Evolutionary conservation across 2,888 invertebrate genomes (phyloP), one percentile per base, ranked within the genome.

Genomic region (Xylocampa areola): DNA sequence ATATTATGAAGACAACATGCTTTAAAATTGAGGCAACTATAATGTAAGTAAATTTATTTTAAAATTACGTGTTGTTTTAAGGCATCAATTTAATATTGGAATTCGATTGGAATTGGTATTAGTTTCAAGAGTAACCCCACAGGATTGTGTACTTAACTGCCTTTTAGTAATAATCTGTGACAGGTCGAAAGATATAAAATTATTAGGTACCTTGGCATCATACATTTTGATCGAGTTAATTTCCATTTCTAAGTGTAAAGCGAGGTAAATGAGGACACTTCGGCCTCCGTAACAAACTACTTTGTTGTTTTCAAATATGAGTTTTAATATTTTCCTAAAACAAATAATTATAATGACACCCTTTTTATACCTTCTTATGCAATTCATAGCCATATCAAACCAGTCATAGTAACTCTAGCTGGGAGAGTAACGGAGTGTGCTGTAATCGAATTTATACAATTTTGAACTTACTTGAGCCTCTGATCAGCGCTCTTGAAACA

Each of bases 251-350:
- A 84, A 82, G 17, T 76, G 58, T 4, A 80, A 76, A 49, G 82
- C 70, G 0, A 93, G 68, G 64, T 88, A 87, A 32, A 86, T 84
- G 0, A 92, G 77, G 10, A 93, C 40, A 17, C 67, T 68, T 77
- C 90, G 94, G 4, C 87, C 91, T 30, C 88, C 91, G 58, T 85
- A 94, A 64, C 92, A 92, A 32, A 92, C 69, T 3, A 91, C 72
- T 25, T 71, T 83, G 30, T 82, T 84, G 0, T 70, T 70, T 44
- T 71, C 58, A 3, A 92, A 53, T 6, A 90, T 27, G 4, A 58
- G 3, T 2, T 51, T 29, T 1, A 89, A 21, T 2, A 66, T 33
- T 14, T 74, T 53, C 45, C 88, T 90, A 70, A 49, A 86, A 87
- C 16, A 17, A 27, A 47, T 21, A 2, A 25, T 25, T 1, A 8